A percentile compares a stretch with the other conserved stretches of the same genome.
Conservation (phyloP, 2,888 invertebrate species). For the Cetonia aurata region DNA sequence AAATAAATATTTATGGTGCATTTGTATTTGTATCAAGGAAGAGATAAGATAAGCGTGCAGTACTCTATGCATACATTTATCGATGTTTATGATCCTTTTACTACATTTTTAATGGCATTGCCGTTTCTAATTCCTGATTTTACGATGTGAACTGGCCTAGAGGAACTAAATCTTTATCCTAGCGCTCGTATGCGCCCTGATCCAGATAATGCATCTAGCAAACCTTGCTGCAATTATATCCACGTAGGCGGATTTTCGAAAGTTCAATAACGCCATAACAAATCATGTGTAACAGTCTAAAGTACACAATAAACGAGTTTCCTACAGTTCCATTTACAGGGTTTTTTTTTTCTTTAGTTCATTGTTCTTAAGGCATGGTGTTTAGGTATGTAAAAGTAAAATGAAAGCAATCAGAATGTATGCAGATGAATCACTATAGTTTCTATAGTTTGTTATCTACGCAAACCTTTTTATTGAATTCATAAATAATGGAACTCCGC, state of each 20-base stretch:
- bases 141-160: background rate
- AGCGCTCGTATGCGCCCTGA: conserved; percentile 7
- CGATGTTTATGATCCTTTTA: conserved; percentile 6
- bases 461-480: no score
- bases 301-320: conserved; percentile 1
- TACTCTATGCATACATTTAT: no score
- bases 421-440: no score
- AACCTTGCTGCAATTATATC: background rate
- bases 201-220: background rate
- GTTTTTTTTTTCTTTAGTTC: background rate
- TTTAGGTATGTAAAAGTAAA: no score
- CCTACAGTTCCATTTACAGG: background rate
- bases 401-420: no score
- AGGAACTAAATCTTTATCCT: background rate
- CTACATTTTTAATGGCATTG: background rate
- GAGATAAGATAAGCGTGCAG: no score
- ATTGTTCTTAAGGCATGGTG: background rate
- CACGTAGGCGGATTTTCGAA: conserved; percentile 30
- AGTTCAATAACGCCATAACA: conserved; percentile 29
- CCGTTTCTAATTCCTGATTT: background rate
- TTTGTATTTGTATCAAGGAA: no score
- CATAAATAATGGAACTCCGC: no score
- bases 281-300: conserved; percentile 31
- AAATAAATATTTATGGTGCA: no score
- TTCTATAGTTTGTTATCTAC: no score